Evolutionary conservation across 2,797 vertebrate genomes (phyloP).

Genomic region (Chelon auratus): DNA sequence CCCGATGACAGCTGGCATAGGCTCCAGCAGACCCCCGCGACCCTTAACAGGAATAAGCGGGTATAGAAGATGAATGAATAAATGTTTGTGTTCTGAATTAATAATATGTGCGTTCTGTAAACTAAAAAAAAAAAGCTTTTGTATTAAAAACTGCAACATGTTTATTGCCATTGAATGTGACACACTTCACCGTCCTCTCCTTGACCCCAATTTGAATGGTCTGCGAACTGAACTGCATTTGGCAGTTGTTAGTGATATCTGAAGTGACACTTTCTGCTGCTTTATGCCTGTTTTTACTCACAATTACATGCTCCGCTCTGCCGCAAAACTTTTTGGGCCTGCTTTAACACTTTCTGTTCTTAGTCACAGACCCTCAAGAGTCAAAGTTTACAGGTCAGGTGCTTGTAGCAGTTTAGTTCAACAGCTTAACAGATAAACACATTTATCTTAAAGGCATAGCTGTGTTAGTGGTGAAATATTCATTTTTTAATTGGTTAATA

Average conservation of each 20-base stretch:
- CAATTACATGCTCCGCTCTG: slow-evolving; percentile 4
- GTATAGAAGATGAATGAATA: no score
- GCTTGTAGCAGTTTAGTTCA: not conserved
- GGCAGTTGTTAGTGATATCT: not conserved
- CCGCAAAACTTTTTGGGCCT: not conserved
- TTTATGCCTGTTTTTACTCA: slow-evolving; percentile 12
- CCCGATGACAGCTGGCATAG: no score
- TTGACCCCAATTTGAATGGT: not conserved
- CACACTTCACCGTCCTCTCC: not conserved
- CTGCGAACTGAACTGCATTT: not conserved
- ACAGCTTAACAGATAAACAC: not conserved
- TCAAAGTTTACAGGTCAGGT: no score
- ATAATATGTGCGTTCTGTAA: no score
- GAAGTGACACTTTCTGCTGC: slow-evolving; percentile 5
- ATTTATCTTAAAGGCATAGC: not conserved
- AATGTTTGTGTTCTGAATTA: no score
- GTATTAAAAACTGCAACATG: no score
- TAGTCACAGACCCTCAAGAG: not conserved
- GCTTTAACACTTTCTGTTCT: slow-evolving; percentile 2
- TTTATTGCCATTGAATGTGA: no score
- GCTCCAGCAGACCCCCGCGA: no score
- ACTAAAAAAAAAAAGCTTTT: no score
- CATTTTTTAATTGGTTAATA: no score
- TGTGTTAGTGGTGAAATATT: not conserved
- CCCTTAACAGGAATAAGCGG: no score